Base-by-base conservation (phyloP, 2,888 invertebrate species). In the Onthophagus sagittarius region DNA sequence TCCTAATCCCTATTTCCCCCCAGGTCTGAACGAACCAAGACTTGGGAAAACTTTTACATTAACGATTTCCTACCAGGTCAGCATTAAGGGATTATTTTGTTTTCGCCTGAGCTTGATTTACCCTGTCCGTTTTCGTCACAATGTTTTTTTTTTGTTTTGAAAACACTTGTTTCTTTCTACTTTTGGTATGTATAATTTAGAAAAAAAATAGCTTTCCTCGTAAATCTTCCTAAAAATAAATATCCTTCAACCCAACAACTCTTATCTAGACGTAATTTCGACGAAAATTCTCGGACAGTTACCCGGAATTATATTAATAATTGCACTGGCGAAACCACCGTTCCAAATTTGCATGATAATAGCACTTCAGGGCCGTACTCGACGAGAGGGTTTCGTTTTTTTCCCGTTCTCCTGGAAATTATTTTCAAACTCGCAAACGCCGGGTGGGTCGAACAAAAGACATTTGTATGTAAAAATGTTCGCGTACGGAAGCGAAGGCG, bases 11-110 rank as follows among this genome's bases (percentile, higher is more conserved):
- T 67, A 64, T 14, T 65, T 67, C 31, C 62, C 39, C 65, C 39
- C 63, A 33, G 63, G 71, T 71, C 74, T 63, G 39, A 69, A 69
- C 69, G 71, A 63, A 69, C 69, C 71, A 11, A 23, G 23, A 15
- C 23, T 64, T 23, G 65, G 70, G 65, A 72, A 72, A 74, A 74
- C 74, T 74, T 74, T 74, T 74, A 70, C 74, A 74, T 74, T 74
- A 74, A 72, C 74, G 72, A 74, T 67, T 32, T 67, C 9, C 67
- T 64, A 33, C 39, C 65, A 72, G 62, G 70, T 64, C 72, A 70
- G 72, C 72, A 74, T 74, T 74, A 74, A 70, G 70, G 70, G 74
- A 74, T 74, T 74, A 74, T 74, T 74, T 74, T 74, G 72, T 72
- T 74, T 74, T 74, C 74, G 71, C 67, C 71, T 15, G 63, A 71